Percentiles rank a stretch among this genome's conserved stretches.
Conservation (phyloP, 2,113 vertebrate species). For the Pantherophis guttatus region DNA sequence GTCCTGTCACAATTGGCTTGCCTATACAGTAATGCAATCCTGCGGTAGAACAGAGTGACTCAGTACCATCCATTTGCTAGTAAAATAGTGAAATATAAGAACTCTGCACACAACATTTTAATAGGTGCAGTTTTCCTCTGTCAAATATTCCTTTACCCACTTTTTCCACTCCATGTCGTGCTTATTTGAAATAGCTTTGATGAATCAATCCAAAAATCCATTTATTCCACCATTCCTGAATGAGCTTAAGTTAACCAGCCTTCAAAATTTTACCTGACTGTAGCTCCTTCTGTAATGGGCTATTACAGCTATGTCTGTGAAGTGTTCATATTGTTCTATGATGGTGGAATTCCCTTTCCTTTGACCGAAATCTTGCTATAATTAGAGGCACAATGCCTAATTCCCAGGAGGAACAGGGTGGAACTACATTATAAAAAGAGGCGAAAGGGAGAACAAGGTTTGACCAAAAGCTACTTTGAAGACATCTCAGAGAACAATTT, state of each 20-base stretch:
- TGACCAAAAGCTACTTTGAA: neutral
- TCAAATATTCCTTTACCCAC: neutral
- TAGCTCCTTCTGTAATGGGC: neutral
- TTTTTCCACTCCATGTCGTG: neutral
- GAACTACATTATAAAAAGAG: neutral
- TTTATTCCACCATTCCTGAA: neutral
- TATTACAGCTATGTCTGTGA: neutral
- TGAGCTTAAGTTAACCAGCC: neutral
- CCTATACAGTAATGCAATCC: neutral
- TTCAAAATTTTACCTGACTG: neutral
- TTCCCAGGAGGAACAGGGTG: neutral
- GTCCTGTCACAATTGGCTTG: neutral
- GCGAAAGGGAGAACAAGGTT: neutral
- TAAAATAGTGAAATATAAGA: neutral
- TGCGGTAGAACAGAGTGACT: neutral
- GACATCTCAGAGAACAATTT: neutral
- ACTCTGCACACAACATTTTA: neutral
- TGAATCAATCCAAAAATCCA: conserved; percentile 1
- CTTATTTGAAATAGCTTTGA: conserved; percentile 3
- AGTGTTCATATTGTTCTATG: neutral
- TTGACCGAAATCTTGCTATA: neutral
- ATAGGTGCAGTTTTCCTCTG: neutral
- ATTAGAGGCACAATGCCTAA: neutral
- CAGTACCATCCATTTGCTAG: neutral
- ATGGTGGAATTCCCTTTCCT: neutral